phyloP scores from a whole-genome alignment of 1,140 invertebrate species.

The Scaptomyza graminum region DNA sequence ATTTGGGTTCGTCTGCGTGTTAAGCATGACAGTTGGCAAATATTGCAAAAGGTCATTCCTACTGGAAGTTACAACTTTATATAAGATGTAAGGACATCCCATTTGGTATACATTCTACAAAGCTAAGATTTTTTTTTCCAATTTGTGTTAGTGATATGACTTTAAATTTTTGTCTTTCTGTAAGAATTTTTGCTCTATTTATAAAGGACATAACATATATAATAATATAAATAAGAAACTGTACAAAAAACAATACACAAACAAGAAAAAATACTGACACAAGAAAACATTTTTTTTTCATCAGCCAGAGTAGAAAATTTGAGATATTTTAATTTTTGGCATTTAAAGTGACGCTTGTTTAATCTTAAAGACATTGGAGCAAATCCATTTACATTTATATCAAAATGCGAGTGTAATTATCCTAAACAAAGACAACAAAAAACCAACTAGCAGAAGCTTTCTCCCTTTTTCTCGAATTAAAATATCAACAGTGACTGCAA shows the following conservation, averaged over 20 bases:
- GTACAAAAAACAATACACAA: too few relatives aligned
- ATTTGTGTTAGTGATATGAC: too few relatives aligned
- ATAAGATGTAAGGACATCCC: not conserved
- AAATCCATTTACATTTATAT: slow-evolving; percentile 52
- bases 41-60: not conserved
- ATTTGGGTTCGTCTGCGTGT: slow-evolving; percentile 3
- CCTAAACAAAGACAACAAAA: slow-evolving; percentile 24
- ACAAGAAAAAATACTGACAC: too few relatives aligned
- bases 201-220: too few relatives aligned
- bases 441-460: slow-evolving; percentile 6
- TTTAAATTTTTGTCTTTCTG: too few relatives aligned
- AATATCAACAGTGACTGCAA: slow-evolving; percentile 15
- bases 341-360: slow-evolving; percentile 8
- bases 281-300: slow-evolving; percentile 3
- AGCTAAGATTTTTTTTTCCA: too few relatives aligned
- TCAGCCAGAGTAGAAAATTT: slow-evolving; percentile 2
- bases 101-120: not conserved
- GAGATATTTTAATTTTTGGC: slow-evolving; percentile 24
- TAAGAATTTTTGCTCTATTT: too few relatives aligned
- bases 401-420: slow-evolving; percentile 51
- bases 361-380: slow-evolving; percentile 42
- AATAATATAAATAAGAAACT: not conserved
- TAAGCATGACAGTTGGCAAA: not conserved
- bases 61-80: not conserved
- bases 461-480: not conserved